Percentiles rank a stretch among this genome's conserved stretches.
Conservation (phyloP, 2,113 vertebrate genomes). For the Ceyx melanurus region DNA sequence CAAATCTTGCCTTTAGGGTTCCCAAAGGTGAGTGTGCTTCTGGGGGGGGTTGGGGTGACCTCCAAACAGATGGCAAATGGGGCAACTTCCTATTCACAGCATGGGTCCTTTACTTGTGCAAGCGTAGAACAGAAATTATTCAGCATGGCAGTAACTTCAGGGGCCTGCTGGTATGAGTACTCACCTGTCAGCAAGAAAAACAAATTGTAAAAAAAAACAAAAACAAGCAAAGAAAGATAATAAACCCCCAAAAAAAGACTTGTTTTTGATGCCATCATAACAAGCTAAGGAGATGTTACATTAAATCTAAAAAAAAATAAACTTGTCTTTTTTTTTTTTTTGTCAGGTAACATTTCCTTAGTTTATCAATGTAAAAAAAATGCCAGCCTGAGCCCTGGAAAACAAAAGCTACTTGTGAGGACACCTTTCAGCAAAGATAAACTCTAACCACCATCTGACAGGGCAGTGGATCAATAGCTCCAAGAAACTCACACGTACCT, state of each 20-base stretch:
- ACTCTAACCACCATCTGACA: slow-evolving; percentile 16
- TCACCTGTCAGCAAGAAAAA: not conserved
- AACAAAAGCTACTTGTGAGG: slow-evolving; percentile 55
- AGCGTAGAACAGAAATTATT: not conserved
- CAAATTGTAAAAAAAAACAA: not conserved
- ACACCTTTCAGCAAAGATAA: slow-evolving; percentile 40
- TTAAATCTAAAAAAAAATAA: not conserved
- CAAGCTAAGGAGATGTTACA: not conserved
- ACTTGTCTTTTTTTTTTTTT: not conserved
- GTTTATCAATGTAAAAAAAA: not conserved
- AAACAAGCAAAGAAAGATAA: not conserved
- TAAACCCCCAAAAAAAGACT: too few relatives aligned
- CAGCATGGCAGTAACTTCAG: not conserved
- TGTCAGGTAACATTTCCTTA: not conserved
- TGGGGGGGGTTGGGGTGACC: too few relatives aligned
- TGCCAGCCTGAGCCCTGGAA: not conserved
- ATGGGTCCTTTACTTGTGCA: not conserved
- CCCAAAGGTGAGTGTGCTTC: not conserved
- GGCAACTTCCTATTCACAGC: not conserved
- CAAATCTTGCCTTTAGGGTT: not conserved
- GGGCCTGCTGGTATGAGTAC: not conserved
- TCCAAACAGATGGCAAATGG: not conserved
- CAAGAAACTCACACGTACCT: not conserved
- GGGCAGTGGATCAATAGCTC: slow-evolving; percentile 17
- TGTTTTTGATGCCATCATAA: not conserved